Base-by-base conservation (phyloP, 2,888 invertebrate genomes). In the Lochmaea crataegi region DNA sequence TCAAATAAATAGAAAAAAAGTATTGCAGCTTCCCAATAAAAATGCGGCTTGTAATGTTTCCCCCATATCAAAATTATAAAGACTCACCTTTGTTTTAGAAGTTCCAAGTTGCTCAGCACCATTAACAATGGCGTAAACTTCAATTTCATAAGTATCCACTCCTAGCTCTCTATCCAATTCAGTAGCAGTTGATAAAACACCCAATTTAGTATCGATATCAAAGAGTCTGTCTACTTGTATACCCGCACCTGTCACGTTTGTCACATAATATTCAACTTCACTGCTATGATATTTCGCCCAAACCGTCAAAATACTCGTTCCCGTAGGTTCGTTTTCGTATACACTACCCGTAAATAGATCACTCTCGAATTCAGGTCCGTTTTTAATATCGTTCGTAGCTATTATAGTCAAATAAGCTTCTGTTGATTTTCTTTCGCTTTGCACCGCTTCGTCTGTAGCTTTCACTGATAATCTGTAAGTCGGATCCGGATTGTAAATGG, bases 401-500 rank as follows among this genome's bases (percentile, higher is more conserved):
- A 96, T 93, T 71, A 97, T 90, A 6, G 94, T 96, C 61, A 97
- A 89, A 84, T 95, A 95, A 1, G 95, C 93, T 85, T 97, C 96
- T 2, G 95, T 94, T 76, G 94, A 95, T 86, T 94, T 93, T 75
- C 96, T 90, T 85, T 96, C 96, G 79, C 93, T 93, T 83, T 96
- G 93, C 2, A 95, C 96, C 0, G 96, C 97, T 85, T 96, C 96
- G 85, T 97, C 97, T 10, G 96, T 96, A 4, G 96, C 97, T 82
- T 95, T 93, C 60, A 97, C 92, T 0, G 94, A 94, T 57, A 97
- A 88, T 81, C 94, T 93, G 88, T 96, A 96, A 68, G 93, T 90
- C 1, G 93, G 91, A 82, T 94, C 94, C 0, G 92, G 89, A 73
- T 88, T 89, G 4, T 89, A 87, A 7, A 89, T 86, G 6, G 91